These are phyloP conservation scores for Hafferia zeledoni DNA, from an alignment of 2,797 vertebrate genomes.

Conservation along the genomic window DNA sequence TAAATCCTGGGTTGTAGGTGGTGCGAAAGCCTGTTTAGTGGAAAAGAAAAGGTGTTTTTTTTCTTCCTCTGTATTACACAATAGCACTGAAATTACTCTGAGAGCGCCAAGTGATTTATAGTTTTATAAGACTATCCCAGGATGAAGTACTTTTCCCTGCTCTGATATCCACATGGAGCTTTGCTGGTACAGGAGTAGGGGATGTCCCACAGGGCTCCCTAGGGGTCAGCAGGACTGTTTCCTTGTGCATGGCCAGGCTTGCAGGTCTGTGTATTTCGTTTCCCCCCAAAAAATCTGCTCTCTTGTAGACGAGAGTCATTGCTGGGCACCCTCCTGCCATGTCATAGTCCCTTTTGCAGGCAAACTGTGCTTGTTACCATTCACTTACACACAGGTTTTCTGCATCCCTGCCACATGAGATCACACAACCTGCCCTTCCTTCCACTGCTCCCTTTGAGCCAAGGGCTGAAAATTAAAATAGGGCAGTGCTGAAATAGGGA, in stretches of 20 bases:
- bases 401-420: background rate
- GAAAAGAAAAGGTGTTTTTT: constrained; percentile 2
- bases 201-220: rapidly evolving
- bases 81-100: constrained; percentile 5
- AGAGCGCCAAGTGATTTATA: background rate
- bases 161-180: background rate
- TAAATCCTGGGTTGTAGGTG: constrained; percentile 62
- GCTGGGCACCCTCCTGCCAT: background rate
- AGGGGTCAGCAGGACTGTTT: background rate
- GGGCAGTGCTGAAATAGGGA: background rate
- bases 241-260: background rate
- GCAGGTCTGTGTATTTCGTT: background rate
- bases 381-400: background rate
- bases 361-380: background rate
- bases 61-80: constrained; percentile 22
- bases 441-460: background rate
- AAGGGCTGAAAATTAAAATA: background rate
- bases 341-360: background rate
- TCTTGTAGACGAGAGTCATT: background rate
- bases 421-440: background rate
- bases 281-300: background rate
- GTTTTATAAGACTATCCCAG: background rate
- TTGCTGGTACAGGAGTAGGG: background rate
- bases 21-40: constrained; percentile 54
- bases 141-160: background rate